phyloP scores from a whole-genome alignment of 2,113 vertebrate genomes.

The Elgaria multicarinata region DNA sequence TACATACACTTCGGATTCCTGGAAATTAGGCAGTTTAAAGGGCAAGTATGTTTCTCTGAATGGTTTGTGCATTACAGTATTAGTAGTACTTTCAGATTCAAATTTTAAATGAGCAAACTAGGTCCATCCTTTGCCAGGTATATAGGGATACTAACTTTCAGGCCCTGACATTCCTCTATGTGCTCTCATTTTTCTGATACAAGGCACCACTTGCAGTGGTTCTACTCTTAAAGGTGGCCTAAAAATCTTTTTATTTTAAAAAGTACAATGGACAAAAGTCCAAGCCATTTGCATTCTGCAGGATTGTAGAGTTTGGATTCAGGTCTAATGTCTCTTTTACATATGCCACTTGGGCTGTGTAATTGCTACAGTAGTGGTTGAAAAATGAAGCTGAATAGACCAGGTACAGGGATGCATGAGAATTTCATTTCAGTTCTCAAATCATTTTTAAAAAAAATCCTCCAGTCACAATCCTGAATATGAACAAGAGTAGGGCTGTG shows the following conservation, averaged over 20 bases:
- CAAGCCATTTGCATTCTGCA: not conserved
- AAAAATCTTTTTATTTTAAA: no score
- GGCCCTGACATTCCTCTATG: not conserved
- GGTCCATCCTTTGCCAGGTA: not conserved
- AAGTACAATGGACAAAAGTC: not conserved
- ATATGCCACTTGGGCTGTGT: no score
- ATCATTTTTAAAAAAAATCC: no score
- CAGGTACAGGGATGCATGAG: no score
- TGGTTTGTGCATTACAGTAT: not conserved
- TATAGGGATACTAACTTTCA: not conserved
- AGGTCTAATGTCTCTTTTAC: not conserved
- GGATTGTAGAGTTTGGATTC: not conserved
- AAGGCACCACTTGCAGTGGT: not conserved
- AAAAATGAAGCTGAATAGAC: no score
- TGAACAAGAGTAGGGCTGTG: no score
- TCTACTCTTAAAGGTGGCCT: no score
- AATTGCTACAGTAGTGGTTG: no score
- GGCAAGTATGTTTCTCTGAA: not conserved
- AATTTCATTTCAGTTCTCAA: no score
- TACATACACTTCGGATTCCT: not conserved
- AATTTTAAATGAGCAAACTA: not conserved
- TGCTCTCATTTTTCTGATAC: not conserved
- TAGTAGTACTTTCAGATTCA: not conserved
- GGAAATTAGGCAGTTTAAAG: slow-evolving; percentile 7
- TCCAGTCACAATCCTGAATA: no score